Evolutionary conservation across 1,140 invertebrate genomes (phyloP), one percentile per base, ranked within the genome.

Genomic region (Hylyphantes graminicola): DNA sequence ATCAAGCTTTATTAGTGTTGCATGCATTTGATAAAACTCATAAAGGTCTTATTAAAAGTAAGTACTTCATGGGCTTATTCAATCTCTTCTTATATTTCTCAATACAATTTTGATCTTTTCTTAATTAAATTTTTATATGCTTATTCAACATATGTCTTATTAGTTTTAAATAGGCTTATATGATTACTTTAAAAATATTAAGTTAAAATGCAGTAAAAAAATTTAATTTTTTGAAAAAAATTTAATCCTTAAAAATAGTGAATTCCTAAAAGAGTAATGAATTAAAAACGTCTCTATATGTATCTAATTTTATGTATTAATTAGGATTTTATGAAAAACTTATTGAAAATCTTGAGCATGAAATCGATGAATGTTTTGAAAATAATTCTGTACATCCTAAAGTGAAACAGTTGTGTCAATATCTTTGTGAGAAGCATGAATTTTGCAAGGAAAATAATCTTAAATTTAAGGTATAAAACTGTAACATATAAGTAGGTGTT

Each of bases 371-470:
- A n/a, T 50, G 35, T 0, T 12, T 10, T 63, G 59, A 76, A 64
- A 76, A 9, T 50, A 17, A 76, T 64, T 12, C 17, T 9, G 51
- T 63, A 8, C 74, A 76, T 50, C 74, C 74, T 17, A 76, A 76
- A 76, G 21, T 76, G 5, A 51, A n/a, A 64, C 48, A 64, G 51
- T 0, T 76, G 48, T 10, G 57, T 50, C 50, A 64, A 17, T 76
- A 63, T 76, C 35, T 76, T 4, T 63, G 64, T 19, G 74, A 76
- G 64, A 76, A 76, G 11, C 10, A 48, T 12, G 64, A 9, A 12
- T n/a, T 63, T 63, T 53, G 48, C 64, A 64, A 63, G 19, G 57
- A 76, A 63, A 50, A 17, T 15, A 51, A 19, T 7, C 12, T 15
- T 11, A 64, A 12, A 51, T 63, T 76, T 51, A 76, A 76, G 74